Base-by-base conservation (phyloP, 2,888 invertebrate genomes). In the Aphodius sticticus region DNA sequence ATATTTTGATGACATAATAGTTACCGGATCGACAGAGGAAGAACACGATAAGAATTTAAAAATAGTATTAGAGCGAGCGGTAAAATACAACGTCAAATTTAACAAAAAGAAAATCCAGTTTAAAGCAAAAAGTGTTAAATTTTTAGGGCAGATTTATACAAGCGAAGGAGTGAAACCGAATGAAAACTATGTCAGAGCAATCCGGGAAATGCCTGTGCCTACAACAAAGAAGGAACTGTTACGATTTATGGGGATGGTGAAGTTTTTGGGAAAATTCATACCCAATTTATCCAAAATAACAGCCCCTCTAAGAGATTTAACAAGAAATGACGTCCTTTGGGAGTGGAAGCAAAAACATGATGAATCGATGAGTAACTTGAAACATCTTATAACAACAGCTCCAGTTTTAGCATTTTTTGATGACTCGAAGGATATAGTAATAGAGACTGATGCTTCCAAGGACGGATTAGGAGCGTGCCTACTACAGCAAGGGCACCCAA, bases 1-100 rank as follows among this genome's bases (percentile, higher is more conserved):
- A 70, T 86, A 88, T 82, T 82, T 87, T 82, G 83, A 89, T 83
- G 82, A 87, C 83, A 80, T 87, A 79, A 69, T 83, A 35, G 79
- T 81, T 35, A 69, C 78, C 6, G 82, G 78, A 14, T 72, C 78
- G 69, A 77, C 16, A 26, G 75, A 82, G 79, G 75, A 79, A 82
- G 80, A 85, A 78, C 85, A 85, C 81, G 84, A 85, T 80, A 6
- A 79, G 75, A 85, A 82, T 53, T 77, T 86, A 16, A 76, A 80
- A 38, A 9, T 79, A 78, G 84, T 86, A 0, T 69, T 87, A 74
- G 78, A 84, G 6, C 80, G 82, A 75, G 84, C 85, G 12, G 79
- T 37, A 79, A 6, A 83, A 77, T 76, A 81, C 69, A 84, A 84
- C 82, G 80, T 86, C 6, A 86, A 84, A 81, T 87, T 86, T 77